Base-by-base conservation (phyloP, 2,888 invertebrate species). In the Parasteatoda lunata region DNA sequence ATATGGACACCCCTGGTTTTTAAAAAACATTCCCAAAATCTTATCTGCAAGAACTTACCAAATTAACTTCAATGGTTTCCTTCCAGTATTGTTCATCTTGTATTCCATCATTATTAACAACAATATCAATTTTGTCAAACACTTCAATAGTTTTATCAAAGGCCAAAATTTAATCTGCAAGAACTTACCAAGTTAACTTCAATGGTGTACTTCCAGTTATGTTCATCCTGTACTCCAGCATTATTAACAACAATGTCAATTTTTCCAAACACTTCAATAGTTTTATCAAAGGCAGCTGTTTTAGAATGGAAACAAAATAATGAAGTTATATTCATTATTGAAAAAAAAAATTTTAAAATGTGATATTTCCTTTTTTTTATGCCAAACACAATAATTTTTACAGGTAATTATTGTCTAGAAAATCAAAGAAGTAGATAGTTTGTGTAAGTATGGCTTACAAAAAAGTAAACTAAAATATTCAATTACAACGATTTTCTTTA, bases 31-130 rank as follows among this genome's bases (percentile, higher is more conserved):
- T 1, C 0, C 30, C 30, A 30, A 30, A 30, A 30, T 30, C 30
- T 30, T 30, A 30, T 68, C 30, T 2, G 5, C 15, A 52, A 8
- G 9, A 59, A 84, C 84, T 84, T 54, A 84, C 77, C 71, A 77
- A 78, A 49, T 77, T 78, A 8, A 84, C 54, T 45, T 84, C 84
- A 52, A 77, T 77, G 11, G 66, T 49, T 65, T 15, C 72, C 48
- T 68, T 72, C 84, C 84, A 84, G 5, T 84, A 45, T 54, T 72
- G n/a, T 72, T 84, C 84, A 68, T 72, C n/a, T 3, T 65, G 4
- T 54, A 84, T 64, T 47, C 77, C 84, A 72, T 77, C 84, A 73
- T 84, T 84, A 15, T 84, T 84, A 7, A 84, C 71, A 66, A 84
- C 59, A 15, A 84, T 30, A 54, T 84, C 84, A 69, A 84, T 70